These are phyloP conservation scores for Conops quadrifasciatus DNA, from an alignment of 2,888 invertebrate species.

Conservation along the genomic window DNA sequence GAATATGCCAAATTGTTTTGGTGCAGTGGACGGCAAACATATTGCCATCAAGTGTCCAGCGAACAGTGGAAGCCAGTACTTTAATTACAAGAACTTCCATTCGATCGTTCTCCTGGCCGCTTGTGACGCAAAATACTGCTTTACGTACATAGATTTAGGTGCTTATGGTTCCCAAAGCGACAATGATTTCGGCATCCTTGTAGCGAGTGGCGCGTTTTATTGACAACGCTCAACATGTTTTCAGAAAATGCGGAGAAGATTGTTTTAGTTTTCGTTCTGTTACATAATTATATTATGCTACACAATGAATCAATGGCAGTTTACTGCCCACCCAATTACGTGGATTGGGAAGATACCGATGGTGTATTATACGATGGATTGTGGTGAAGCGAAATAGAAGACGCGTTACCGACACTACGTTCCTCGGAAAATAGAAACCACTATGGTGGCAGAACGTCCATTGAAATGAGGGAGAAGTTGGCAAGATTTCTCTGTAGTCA, in stretches of 20 bases:
- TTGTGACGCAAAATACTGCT: constrained; percentile 40
- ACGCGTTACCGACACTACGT: background rate
- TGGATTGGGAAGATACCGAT: background rate
- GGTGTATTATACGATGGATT: background rate
- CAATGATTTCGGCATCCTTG: constrained; percentile 43
- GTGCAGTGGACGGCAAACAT: constrained; percentile 6
- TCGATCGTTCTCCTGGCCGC: constrained; percentile 37
- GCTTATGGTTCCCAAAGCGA: constrained; percentile 33
- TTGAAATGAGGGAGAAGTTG: background rate
- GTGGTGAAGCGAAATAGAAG: background rate
- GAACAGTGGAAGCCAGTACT: constrained; percentile 33
- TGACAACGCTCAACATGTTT: constrained; percentile 35
- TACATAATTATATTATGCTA: constrained; percentile 41
- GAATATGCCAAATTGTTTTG: constrained; percentile 24
- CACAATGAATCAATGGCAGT: background rate
- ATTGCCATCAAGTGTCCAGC: background rate
- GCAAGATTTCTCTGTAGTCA: background rate
- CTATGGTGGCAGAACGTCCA: background rate
- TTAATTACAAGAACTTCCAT: constrained; percentile 18
- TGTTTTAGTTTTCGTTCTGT: constrained; percentile 36
- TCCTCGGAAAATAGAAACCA: background rate
- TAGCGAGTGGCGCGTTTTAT: no score
- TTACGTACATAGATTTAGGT: constrained; percentile 38
- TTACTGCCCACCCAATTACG: background rate
- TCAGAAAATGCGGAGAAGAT: constrained; percentile 41